Evolutionary conservation across 2,113 vertebrate genomes (phyloP).

Genomic region (Podarcis muralis): DNA sequence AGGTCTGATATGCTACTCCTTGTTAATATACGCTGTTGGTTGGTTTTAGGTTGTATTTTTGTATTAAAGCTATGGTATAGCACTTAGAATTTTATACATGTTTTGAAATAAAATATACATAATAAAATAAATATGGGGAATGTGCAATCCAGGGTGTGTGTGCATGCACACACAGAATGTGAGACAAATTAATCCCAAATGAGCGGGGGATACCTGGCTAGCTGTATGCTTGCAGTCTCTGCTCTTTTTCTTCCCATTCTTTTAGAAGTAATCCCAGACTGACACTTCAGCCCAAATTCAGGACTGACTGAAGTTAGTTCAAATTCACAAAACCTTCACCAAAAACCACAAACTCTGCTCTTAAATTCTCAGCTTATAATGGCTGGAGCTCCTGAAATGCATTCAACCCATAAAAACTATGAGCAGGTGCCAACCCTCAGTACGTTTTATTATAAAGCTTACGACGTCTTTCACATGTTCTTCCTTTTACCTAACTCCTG

Average conservation of each 20-base stretch:
- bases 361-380: background rate
- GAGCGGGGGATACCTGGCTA: background rate
- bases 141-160: background rate
- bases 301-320: background rate
- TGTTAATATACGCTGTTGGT: too few species aligned
- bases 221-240: background rate
- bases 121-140: background rate
- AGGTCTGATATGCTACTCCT: too few species aligned
- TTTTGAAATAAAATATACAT: too few species aligned
- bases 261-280: background rate
- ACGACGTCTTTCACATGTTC: background rate
- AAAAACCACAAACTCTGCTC: background rate
- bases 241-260: too few species aligned
- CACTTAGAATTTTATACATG: too few species aligned
- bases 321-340: background rate
- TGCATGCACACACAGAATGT: background rate
- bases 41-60: too few species aligned
- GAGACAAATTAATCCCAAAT: background rate
- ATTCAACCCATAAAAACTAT: background rate
- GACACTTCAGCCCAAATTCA: too few species aligned
- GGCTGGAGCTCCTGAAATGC: background rate
- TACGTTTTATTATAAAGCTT: background rate
- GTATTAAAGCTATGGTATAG: too few species aligned
- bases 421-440: background rate
- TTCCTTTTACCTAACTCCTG: background rate